Conservation (phyloP, 1,140 invertebrate species). For the Zaprionus nigranus region DNA sequence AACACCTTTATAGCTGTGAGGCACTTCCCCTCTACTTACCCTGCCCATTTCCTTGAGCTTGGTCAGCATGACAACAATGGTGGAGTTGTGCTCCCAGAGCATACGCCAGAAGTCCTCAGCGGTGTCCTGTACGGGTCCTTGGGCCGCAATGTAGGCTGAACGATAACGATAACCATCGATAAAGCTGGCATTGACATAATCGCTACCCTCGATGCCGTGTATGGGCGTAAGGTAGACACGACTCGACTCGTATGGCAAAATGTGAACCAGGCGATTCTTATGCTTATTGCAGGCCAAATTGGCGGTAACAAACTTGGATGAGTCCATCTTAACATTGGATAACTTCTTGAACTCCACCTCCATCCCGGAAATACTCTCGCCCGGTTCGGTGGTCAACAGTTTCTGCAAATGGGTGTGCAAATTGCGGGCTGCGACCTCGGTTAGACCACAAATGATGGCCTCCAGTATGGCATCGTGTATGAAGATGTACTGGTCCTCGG, state of each 20-base stretch:
- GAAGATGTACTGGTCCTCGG: conserved; percentile 99
- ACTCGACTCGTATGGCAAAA: conserved; percentile 98
- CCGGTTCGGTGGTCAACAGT: conserved; percentile 91
- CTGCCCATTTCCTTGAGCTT: conserved; percentile 98
- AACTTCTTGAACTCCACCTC: conserved; percentile 99
- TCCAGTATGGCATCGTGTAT: conserved; percentile 99
- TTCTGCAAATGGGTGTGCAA: conserved; percentile 97
- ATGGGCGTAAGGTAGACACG: conserved; percentile 97
- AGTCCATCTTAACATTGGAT: conserved; percentile 97
- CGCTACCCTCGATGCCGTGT: conserved; percentile 96
- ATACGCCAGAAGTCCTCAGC: conserved; percentile 99
- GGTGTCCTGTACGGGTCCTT: conserved; percentile 97
- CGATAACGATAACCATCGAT: conserved; percentile 97
- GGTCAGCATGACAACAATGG: conserved; percentile 99
- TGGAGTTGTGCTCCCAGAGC: conserved; percentile 99
- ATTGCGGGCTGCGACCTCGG: conserved; percentile 96
- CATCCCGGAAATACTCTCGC: conserved; percentile 97
- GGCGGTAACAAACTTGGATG: conserved; percentile 96
- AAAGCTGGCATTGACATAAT: conserved; percentile 99
- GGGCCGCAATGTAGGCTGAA: conserved; percentile 98
- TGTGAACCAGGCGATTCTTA: conserved; percentile 98
- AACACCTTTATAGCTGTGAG: not conserved
- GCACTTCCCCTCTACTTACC: conserved; percentile 86
- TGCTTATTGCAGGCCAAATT: conserved; percentile 98
- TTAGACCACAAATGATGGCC: conserved; percentile 97